A percentile compares a stretch with the other conserved stretches of the same genome.
These are phyloP conservation scores for Pachypanchax playfairii DNA, from an alignment of 2,113 vertebrate genomes.

Conservation along the genomic window DNA sequence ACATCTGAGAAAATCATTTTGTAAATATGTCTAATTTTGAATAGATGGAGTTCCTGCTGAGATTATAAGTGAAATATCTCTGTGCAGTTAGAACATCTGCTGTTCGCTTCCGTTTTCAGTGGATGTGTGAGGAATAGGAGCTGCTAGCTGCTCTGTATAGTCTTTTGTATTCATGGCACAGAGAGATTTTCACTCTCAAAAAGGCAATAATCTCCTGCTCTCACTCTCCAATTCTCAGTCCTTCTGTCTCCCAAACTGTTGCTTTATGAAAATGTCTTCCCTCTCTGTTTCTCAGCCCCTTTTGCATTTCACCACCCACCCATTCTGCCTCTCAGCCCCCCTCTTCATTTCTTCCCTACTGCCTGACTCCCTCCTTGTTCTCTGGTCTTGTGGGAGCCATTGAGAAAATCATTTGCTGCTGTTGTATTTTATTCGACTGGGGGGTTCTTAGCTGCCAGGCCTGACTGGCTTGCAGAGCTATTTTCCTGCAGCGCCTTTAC, in stretches of 20 bases:
- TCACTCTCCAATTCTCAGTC: too few species aligned
- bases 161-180: slow-evolving; percentile 71
- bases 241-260: slow-evolving; percentile 69
- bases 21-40: slow-evolving; percentile 17
- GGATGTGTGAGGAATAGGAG: slow-evolving; percentile 2
- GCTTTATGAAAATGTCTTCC: slow-evolving; percentile 37
- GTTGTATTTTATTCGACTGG: slow-evolving; percentile 52
- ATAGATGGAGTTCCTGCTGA: slow-evolving; percentile 12
- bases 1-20: background rate
- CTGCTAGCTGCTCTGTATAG: slow-evolving; percentile 25
- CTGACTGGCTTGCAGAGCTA: slow-evolving; percentile 25
- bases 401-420: slow-evolving; percentile 67
- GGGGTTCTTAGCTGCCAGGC: slow-evolving; percentile 20
- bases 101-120: slow-evolving; percentile 51
- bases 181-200: slow-evolving; percentile 65
- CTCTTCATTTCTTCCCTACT: slow-evolving; percentile 16
- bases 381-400: slow-evolving; percentile 61
- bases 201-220: slow-evolving; percentile 58
- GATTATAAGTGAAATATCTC: slow-evolving; percentile 39
- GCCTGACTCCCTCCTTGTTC: background rate
- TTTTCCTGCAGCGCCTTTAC: slow-evolving; percentile 15
- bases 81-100: slow-evolving; percentile 52
- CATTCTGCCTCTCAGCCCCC: background rate
- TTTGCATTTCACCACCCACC: too few species aligned
- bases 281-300: background rate